Conservation (phyloP, 2,797 vertebrate species). For the Pelochelys cantorii region DNA sequence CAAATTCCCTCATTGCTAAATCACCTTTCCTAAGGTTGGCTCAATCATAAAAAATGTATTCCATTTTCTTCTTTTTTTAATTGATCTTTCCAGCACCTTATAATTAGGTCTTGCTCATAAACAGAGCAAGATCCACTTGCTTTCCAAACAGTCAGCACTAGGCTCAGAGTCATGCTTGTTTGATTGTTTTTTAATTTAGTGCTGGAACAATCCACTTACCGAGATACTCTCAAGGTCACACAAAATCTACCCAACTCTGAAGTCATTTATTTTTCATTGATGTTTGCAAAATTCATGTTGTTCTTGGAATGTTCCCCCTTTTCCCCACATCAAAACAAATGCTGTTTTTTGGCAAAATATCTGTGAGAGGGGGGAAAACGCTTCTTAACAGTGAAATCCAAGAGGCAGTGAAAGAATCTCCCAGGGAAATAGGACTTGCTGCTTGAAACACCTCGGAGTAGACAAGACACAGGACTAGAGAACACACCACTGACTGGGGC, state of each 20-base stretch:
- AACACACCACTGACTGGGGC: neutral
- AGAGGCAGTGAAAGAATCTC: neutral
- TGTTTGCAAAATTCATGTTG: neutral
- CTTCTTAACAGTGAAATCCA: neutral
- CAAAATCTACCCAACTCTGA: slow-evolving; percentile 7
- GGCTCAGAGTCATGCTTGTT: slow-evolving; percentile 5
- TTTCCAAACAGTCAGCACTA: neutral
- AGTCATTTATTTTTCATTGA: slow-evolving; percentile 18
- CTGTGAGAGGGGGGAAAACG: neutral
- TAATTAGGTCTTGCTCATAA: slow-evolving; percentile 8
- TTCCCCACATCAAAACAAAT: neutral
- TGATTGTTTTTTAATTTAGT: slow-evolving; percentile 51
- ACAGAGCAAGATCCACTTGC: neutral
- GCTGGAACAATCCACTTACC: slow-evolving; percentile 52
- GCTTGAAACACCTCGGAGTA: neutral
- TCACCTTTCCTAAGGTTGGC: neutral
- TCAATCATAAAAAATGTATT: slow-evolving; percentile 15
- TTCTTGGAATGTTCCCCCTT: neutral
- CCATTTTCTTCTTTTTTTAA: neutral
- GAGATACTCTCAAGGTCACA: slow-evolving; percentile 24
- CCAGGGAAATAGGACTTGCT: neutral
- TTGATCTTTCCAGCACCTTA: neutral
- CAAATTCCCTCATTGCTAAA: neutral
- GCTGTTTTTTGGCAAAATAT: neutral
- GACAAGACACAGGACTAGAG: neutral